Evolutionary conservation across 1,140 invertebrate genomes (phyloP), one percentile per base, ranked within the genome.

Genomic region (Monomorium pharaonis): DNA sequence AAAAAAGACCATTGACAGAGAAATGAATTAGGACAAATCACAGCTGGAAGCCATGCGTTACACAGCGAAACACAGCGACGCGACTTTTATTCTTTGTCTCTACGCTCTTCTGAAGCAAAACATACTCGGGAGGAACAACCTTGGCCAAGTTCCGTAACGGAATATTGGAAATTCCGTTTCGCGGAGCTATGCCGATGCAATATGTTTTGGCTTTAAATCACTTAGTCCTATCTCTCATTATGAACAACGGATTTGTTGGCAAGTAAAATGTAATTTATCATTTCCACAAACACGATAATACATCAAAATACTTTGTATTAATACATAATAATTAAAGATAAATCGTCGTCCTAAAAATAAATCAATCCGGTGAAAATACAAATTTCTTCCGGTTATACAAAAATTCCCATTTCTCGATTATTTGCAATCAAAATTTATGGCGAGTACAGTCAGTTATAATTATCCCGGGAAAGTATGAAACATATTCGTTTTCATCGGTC

Each of bases 131-230:
- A 83, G 78, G 49, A 83, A 70, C 67, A 83, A 83, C 78, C 78
- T 83, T 83, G 78, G 78, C 78, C 78, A 83, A 83, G 78, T 83
- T 83, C 51, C 30, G 49, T 30, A 51, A 72, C 54, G 78, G 67
- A 74, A 83, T 83, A 83, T 83, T 83, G 78, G 78, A 83, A 83
- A 74, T 83, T 81, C 60, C 44, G 51, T 42, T 70, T 72, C 51
- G 7, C 33, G 67, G 58, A 42, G 65, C 78, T 72, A 44, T 65
- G 49, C n/a, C 37, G 63, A 80, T 47, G 49, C 27, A 37, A n/a
- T 24, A 47, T 47, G 70, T 74, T 83, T 83, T 47, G 37, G 37
- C 37, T 72, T 74, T 18, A 74, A 44, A 81, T 72, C 37, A 30
- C 33, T 30, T 21, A 44, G 27, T 21, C 60, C 9, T 33, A 47